phyloP scores from a whole-genome alignment of 2,113 vertebrate species.

The Clarias macrocephalus region DNA sequence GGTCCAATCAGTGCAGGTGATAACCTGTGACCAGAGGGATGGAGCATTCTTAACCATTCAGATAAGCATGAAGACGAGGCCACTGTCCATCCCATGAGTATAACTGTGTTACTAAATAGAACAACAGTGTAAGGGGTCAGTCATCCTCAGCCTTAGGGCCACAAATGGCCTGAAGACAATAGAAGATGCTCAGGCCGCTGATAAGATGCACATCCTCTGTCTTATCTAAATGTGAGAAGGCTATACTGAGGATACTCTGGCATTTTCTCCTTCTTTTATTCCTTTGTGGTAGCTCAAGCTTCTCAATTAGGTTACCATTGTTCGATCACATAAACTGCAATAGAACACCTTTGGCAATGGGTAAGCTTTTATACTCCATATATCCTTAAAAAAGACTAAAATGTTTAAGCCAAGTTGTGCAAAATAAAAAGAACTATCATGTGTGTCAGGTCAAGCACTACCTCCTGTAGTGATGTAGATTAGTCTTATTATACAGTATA shows the following conservation, averaged over 20 bases:
- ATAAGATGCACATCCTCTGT: constrained; percentile 32
- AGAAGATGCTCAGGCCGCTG: constrained; percentile 11
- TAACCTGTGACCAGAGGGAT: constrained; percentile 29
- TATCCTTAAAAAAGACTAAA: neutral
- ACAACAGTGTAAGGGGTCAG: constrained; percentile 29
- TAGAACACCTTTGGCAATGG: neutral
- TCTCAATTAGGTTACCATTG: neutral
- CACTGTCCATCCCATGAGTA: constrained; percentile 20
- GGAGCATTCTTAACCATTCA: constrained; percentile 17
- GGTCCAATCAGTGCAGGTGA: constrained; percentile 20
- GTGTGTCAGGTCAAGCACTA: neutral
- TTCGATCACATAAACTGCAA: neutral
- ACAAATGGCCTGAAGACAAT: constrained; percentile 22
- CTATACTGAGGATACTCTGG: neutral
- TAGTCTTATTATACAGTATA: neutral
- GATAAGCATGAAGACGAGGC: constrained; percentile 40
- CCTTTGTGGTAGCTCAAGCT: neutral
- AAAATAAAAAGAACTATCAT: neutral
- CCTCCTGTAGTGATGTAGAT: neutral
- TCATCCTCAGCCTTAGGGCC: constrained; percentile 26
- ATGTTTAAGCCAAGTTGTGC: neutral
- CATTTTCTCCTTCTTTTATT: neutral
- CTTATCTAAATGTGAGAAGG: constrained; percentile 33
- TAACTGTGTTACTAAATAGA: constrained; percentile 27
- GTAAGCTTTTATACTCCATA: neutral